A percentile compares a stretch with the other conserved stretches of the same genome.
Conservation (phyloP, 2,113 vertebrate genomes). For the Petroica traversi region DNA sequence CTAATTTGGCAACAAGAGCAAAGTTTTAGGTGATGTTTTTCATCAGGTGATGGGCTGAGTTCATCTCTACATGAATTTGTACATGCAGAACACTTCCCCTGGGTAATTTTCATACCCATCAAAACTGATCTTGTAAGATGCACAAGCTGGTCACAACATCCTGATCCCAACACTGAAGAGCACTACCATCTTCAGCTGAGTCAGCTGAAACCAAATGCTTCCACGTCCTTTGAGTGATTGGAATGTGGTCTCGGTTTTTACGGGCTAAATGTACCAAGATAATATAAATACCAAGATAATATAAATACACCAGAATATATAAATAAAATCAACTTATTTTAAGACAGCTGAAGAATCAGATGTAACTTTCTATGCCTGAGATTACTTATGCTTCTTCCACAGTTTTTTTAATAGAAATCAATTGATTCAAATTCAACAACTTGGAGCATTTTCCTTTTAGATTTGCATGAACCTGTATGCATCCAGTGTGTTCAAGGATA, state of each 20-base stretch:
- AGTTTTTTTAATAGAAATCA: neutral
- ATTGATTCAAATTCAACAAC: neutral
- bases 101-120: neutral
- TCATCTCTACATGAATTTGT: neutral
- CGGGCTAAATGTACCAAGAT: neutral
- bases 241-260: neutral
- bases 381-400: neutral
- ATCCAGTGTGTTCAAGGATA: neutral
- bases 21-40: neutral
- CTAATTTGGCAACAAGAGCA: neutral
- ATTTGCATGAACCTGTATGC: neutral
- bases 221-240: neutral
- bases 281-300: neutral
- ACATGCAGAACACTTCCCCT: neutral
- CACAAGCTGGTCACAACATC: neutral
- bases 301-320: neutral
- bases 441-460: neutral
- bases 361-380: neutral
- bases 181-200: neutral
- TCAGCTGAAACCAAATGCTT: neutral
- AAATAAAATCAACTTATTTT: neutral
- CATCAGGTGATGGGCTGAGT: neutral
- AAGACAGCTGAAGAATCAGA: neutral
- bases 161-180: neutral
- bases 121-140: neutral